Base-by-base conservation (phyloP, 2,888 invertebrate species). In the Copidosoma aretas region DNA sequence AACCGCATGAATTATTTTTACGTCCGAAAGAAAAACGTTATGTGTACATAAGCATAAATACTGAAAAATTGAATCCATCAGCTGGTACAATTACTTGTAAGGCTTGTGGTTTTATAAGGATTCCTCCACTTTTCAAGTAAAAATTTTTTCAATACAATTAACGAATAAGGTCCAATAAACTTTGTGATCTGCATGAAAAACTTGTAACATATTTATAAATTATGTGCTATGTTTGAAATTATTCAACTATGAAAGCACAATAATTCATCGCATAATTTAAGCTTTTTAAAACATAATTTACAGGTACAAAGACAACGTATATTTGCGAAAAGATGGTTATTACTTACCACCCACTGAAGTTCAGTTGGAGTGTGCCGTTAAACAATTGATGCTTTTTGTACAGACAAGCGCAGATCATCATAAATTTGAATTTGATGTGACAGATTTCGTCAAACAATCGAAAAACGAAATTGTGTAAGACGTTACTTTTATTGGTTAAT, bases 91-190 rank as follows among this genome's bases (percentile, higher is more conserved):
- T 76, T n/a, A 1, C 24, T 43, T 77, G 68, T 62, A 73, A 53
- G 69, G 75, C 67, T 53, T 67, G 77, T 1, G 79, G 79, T 51
- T 74, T 75, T 59, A 54, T 78, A 56, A 74, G 77, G 60, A 70
- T 78, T 51, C 70, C 75, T 5, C 75, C 79, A 54, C 49, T 68
- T 53, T 75, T 76, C 61, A 76, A 73, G 79, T 80, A 74, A 52
- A 60, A 56, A 0, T 15, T 17, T 46, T 46, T 15, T 8, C 32
- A 32, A 32, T 32, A 5, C 14, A 39, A 19, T 51, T 25, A n/a
- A n/a, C n/a, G n/a, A n/a, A n/a, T n/a, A n/a, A n/a, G n/a, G n/a
- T n/a, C n/a, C n/a, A n/a, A n/a, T n/a, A n/a, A n/a, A n/a, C n/a
- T n/a, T n/a, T n/a, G n/a, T n/a, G n/a, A n/a, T n/a, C n/a, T n/a